These are phyloP conservation scores for Achatina immaculata DNA, from an alignment of 1,140 invertebrate genomes.

Conservation along the genomic window DNA sequence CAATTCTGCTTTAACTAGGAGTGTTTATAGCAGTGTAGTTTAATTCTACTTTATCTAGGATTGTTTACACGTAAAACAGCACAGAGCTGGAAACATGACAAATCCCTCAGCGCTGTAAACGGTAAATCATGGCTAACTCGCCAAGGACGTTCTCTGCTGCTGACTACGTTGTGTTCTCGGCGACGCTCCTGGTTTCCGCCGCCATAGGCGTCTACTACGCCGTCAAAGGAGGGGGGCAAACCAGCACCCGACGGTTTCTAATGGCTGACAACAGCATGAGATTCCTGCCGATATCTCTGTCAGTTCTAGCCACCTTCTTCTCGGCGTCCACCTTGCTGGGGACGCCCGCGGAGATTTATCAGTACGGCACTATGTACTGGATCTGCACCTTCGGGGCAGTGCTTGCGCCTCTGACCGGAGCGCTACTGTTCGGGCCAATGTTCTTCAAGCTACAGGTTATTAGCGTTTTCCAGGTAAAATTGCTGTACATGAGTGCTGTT, in stretches of 20 bases:
- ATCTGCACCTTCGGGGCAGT: constrained; percentile 54
- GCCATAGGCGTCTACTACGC: constrained; percentile 84
- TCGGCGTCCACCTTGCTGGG: constrained; percentile 83
- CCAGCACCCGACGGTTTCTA: constrained; percentile 84
- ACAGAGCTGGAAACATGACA: too few species aligned
- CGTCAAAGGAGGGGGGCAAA: constrained; percentile 86
- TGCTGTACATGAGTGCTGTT: too few species aligned
- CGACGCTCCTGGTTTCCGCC: constrained; percentile 68
- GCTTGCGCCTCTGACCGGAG: constrained; percentile 53
- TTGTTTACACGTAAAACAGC: too few species aligned
- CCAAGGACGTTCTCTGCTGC: constrained; percentile 44
- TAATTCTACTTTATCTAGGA: too few species aligned
- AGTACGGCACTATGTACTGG: constrained; percentile 61
- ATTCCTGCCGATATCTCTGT: constrained; percentile 58
- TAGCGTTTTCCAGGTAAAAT: constrained; percentile 63
- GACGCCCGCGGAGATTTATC: constrained; percentile 63
- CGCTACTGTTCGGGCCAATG: constrained; percentile 59
- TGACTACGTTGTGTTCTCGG: constrained; percentile 65
- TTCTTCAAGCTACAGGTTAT: constrained; percentile 58
- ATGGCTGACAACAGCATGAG: constrained; percentile 84
- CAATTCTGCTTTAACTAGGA: too few species aligned
- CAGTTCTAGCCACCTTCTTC: constrained; percentile 80
- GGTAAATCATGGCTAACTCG: not conserved
- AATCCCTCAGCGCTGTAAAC: too few species aligned
- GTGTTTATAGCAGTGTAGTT: too few species aligned